phyloP scores from a whole-genome alignment of 2,113 vertebrate genomes.

The Indicator maculatus region DNA sequence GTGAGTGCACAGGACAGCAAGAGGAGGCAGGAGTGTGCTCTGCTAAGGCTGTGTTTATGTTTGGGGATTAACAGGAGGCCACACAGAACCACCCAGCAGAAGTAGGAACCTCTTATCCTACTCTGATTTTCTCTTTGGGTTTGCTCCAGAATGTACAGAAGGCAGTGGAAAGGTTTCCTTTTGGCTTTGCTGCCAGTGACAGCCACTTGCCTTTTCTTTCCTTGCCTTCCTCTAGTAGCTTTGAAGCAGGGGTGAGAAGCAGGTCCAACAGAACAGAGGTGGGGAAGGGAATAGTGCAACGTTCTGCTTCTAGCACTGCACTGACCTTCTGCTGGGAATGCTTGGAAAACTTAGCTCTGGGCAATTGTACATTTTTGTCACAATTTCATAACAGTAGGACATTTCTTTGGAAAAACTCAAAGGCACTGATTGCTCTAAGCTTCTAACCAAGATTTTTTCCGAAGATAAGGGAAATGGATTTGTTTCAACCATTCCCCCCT shows the following conservation, averaged over 20 bases:
- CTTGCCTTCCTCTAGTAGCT: background rate
- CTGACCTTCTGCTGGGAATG: background rate
- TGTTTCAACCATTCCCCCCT: background rate
- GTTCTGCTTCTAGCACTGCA: background rate
- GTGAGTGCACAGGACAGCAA: background rate
- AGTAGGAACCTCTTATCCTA: background rate
- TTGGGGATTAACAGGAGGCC: background rate
- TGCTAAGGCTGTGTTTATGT: background rate
- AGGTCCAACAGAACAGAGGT: background rate
- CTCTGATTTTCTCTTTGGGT: background rate
- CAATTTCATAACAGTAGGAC: background rate
- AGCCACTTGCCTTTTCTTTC: background rate
- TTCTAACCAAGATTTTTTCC: background rate
- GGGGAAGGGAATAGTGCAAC: background rate
- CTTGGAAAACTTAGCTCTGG: background rate
- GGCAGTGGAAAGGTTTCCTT: background rate
- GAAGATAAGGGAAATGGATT: background rate
- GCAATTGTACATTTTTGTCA: constrained; percentile 14
- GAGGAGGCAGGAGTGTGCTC: background rate
- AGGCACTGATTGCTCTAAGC: background rate
- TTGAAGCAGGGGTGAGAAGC: background rate
- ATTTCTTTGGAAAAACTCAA: constrained; percentile 1
- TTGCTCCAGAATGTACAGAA: background rate
- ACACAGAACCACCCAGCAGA: background rate
- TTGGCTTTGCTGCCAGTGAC: background rate